Evolutionary conservation across 1,140 invertebrate species (phyloP), one percentile per base, ranked within the genome.

Genomic region (Drosophila ercepeae): DNA sequence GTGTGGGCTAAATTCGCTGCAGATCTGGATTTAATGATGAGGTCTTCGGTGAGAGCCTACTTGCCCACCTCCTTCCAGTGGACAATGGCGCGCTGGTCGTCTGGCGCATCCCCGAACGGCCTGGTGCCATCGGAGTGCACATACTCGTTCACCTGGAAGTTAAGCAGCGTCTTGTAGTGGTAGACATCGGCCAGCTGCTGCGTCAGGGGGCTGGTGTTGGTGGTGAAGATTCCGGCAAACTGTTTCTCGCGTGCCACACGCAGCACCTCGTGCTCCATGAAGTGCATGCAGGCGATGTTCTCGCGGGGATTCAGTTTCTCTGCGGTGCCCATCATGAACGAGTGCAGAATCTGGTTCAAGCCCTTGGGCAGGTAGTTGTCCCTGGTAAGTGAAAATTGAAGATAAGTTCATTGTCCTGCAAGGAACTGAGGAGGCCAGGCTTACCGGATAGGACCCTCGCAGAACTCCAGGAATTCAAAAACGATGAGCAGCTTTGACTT

Each of bases 261-360:
- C 41, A 96, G 90, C 23, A 94, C 94, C 69, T 96, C 94, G 34
- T 95, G 92, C 91, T 97, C 96, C 93, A 97, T 95, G 42, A 94
- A 94, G 65, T 94, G 93, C 90, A 97, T 96, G 7, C 96, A 92
- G 13, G 94, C 92, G 3, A 97, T 94, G 89, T 97, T 97, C 74
- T 97, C 95, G 49, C 93, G 93, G 0, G 95, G 74, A 55, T 91
- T 93, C 21, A 97, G 83, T 1, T 93, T 90, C 18, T 93, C 91
- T 55, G 93, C 93, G 0, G 96, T 97, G 2, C 94, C 95, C 95
- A 97, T 96, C 96, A 97, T 97, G 75, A 95, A 96, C n/a, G 94
- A 95, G 79, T 97, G 96, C 0, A 97, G 92, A 41, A 97, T 93
- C 83, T 95, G 92, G 9, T 95, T 95, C 89, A 93, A 93, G 8